These are phyloP conservation scores for Camponotus fellah DNA, from an alignment of 2,888 invertebrate genomes.

Conservation along the genomic window DNA sequence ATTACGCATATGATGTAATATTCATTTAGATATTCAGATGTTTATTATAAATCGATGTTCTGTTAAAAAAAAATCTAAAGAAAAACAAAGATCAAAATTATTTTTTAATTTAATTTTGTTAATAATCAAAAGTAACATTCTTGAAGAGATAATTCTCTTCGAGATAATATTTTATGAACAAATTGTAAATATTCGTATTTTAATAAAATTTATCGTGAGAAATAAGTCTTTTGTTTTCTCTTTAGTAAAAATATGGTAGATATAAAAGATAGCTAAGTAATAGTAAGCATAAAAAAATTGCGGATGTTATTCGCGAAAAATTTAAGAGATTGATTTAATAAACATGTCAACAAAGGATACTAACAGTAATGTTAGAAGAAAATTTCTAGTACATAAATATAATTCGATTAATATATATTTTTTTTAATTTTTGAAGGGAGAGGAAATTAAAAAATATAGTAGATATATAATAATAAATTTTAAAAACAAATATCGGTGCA, in stretches of 20 bases:
- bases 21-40: neutral
- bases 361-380: neutral
- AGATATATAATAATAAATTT: neutral
- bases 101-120: neutral
- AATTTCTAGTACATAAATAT: neutral
- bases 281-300: neutral
- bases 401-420: neutral
- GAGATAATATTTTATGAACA: conserved; percentile 60
- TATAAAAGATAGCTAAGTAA: neutral
- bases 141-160: neutral
- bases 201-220: conserved; percentile 81
- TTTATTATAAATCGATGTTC: neutral
- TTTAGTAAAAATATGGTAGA: neutral
- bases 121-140: neutral
- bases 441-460: neutral
- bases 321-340: neutral
- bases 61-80: neutral
- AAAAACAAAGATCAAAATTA: neutral
- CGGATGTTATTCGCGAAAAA: neutral
- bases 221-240: neutral
- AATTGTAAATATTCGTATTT: conserved; percentile 77
- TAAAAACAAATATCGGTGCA: neutral
- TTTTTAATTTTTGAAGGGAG: neutral
- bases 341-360: neutral
- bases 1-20: neutral